Evolutionary conservation across 2,888 invertebrate genomes (phyloP).

Genomic region (Pollenia griseotomentosa): DNA sequence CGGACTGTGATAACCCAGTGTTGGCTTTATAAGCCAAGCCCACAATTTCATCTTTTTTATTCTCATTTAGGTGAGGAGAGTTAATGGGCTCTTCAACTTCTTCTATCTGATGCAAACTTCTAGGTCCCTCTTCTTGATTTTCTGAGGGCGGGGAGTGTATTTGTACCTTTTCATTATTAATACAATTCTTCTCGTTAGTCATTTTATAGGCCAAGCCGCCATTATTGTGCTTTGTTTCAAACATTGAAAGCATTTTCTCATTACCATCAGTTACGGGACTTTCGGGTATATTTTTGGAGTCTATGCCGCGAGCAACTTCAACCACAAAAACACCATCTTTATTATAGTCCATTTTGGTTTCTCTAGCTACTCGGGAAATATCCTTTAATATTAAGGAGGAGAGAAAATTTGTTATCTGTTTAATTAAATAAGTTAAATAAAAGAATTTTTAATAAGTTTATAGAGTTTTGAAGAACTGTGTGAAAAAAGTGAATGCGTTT

Average conservation of each 20-base stretch:
- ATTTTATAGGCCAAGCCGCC: slow-evolving; percentile 57
- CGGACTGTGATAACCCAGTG: slow-evolving; percentile 93
- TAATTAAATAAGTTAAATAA: not conserved
- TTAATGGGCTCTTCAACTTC: slow-evolving; percentile 77
- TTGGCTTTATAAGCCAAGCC: slow-evolving; percentile 83
- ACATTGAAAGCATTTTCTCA: slow-evolving; percentile 81
- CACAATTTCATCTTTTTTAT: slow-evolving; percentile 53
- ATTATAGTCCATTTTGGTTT: slow-evolving; percentile 90
- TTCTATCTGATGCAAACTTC: slow-evolving; percentile 81
- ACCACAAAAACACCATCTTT: slow-evolving; percentile 91
- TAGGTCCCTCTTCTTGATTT: slow-evolving; percentile 78
- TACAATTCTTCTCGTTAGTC: slow-evolving; percentile 68
- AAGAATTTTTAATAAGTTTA: not conserved
- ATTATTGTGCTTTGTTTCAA: slow-evolving; percentile 81
- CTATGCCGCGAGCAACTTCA: slow-evolving; percentile 86
- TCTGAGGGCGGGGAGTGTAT: slow-evolving; percentile 83
- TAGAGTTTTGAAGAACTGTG: no score
- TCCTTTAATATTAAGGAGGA: slow-evolving; percentile 84
- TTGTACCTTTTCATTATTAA: slow-evolving; percentile 83
- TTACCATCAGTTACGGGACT: slow-evolving; percentile 78
- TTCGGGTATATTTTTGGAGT: slow-evolving; percentile 83
- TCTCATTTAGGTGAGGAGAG: slow-evolving; percentile 63
- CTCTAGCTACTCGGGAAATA: slow-evolving; percentile 88
- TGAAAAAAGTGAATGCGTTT: no score
- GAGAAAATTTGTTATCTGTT: slow-evolving; percentile 75